Percentiles rank a stretch among this genome's conserved stretches.
phyloP scores from a whole-genome alignment of 2,113 vertebrate genomes.

The Mionectes macconnelli region DNA sequence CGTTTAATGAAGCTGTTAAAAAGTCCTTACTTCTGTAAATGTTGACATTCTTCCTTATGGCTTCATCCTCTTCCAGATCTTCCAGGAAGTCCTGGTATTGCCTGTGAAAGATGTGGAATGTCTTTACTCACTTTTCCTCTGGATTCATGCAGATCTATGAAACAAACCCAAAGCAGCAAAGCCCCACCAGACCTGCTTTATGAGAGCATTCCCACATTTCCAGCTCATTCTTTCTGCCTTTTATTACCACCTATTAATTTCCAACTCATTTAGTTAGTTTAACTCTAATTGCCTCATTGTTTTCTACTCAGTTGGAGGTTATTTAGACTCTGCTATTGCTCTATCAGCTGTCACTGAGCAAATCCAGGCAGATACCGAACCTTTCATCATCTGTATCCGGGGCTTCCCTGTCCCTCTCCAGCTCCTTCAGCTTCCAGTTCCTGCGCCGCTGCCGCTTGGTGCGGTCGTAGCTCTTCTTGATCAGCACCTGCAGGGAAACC shows the following conservation, averaged over 20 bases:
- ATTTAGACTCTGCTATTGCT: background rate
- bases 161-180: background rate
- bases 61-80: slow-evolving; percentile 96
- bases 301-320: background rate
- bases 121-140: background rate
- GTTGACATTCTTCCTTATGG: slow-evolving; percentile 94
- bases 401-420: slow-evolving; percentile 84
- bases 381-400: slow-evolving; percentile 88
- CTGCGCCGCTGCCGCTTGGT: slow-evolving; percentile 84
- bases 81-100: slow-evolving; percentile 98
- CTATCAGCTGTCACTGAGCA: background rate
- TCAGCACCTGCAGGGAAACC: slow-evolving; percentile 79
- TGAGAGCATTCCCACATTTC: background rate
- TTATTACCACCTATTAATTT: background rate
- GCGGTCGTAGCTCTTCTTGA: slow-evolving; percentile 95
- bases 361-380: slow-evolving; percentile 57
- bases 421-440: slow-evolving; percentile 94
- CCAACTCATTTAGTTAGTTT: background rate
- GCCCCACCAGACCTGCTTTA: background rate
- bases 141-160: background rate
- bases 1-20: background rate
- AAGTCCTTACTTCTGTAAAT: slow-evolving; percentile 88
- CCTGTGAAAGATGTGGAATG: slow-evolving; percentile 63
- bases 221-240: background rate
- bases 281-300: background rate